Conservation (phyloP, 1,140 invertebrate species). For the Protaetia brevitarsis region DNA sequence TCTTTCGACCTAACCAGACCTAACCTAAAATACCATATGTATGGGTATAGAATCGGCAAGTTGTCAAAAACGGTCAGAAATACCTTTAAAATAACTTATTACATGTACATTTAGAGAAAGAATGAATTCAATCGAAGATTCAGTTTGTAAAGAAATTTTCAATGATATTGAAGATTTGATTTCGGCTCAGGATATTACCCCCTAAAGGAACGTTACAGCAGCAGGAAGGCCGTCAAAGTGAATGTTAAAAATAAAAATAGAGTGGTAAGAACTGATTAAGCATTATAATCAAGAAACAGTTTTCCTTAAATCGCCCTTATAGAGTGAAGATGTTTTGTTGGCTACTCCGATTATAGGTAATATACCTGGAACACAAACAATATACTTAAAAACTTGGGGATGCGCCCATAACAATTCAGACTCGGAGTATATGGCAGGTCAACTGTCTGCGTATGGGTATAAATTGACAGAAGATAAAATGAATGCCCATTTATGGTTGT, state of each 20-base stretch:
- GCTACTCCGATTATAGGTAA: conserved; percentile 60
- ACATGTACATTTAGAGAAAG: too few relatives aligned
- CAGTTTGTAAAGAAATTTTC: conserved; percentile 60
- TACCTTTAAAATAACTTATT: too few relatives aligned
- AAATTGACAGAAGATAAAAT: conserved; percentile 77
- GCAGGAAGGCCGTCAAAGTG: conserved; percentile 63
- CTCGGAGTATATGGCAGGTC: conserved; percentile 96
- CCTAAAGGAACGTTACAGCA: conserved; percentile 69
- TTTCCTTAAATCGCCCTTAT: neutral
- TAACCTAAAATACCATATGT: too few relatives aligned
- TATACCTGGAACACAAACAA: conserved; percentile 84
- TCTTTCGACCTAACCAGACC: too few relatives aligned
- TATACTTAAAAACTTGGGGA: conserved; percentile 97
- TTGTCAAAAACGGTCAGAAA: too few relatives aligned
- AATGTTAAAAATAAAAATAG: conserved; percentile 54
- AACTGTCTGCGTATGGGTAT: conserved; percentile 85
- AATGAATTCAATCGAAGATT: neutral
- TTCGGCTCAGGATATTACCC: conserved; percentile 71
- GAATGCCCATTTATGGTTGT: conserved; percentile 86
- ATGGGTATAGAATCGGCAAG: too few relatives aligned
- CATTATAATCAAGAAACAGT: conserved; percentile 25
- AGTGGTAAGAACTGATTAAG: neutral
- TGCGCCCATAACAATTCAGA: conserved; percentile 96
- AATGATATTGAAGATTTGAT: conserved; percentile 81
- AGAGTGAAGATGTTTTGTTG: too few relatives aligned